phyloP scores from a whole-genome alignment of 2,113 vertebrate genomes.

The Chaetodon auriga region DNA sequence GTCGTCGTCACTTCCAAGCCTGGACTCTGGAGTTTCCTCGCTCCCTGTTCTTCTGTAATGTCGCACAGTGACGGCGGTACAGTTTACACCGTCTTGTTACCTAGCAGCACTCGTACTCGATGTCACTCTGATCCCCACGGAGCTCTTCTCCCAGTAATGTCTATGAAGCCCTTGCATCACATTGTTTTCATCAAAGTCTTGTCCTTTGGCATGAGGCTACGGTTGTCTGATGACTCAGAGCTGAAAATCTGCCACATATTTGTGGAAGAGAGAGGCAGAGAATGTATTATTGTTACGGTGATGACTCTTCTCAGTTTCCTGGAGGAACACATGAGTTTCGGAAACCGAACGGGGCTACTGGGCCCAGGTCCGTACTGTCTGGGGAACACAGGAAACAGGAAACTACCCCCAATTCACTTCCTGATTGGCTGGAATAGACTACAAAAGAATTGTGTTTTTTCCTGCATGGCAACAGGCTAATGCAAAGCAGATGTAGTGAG shows the following conservation, averaged over 20 bases:
- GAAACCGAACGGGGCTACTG: conserved; percentile 81
- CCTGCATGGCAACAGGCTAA: conserved; percentile 84
- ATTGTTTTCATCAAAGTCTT: conserved; percentile 70
- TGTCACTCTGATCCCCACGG: conserved; percentile 55
- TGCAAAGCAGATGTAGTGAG: conserved; percentile 82
- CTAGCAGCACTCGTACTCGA: conserved; percentile 56
- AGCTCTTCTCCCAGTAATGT: conserved; percentile 47
- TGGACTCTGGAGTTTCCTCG: conserved; percentile 3
- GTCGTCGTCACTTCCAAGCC: conserved; percentile 22
- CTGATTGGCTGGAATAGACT: conserved; percentile 86
- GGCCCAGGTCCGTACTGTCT: conserved; percentile 69
- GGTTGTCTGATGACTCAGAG: conserved; percentile 66
- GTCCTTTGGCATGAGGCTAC: conserved; percentile 60
- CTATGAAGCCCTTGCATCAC: conserved; percentile 72
- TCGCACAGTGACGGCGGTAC: conserved; percentile 16
- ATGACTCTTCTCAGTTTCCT: conserved; percentile 76
- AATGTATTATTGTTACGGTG: conserved; percentile 55
- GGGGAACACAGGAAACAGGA: conserved; percentile 88
- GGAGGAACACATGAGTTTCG: conserved; percentile 77
- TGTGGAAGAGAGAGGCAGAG: conserved; percentile 26
- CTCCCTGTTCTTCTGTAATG: conserved; percentile 7
- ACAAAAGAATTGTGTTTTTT: conserved; percentile 83
- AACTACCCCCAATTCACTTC: conserved; percentile 84
- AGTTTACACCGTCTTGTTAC: conserved; percentile 48
- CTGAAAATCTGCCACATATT: conserved; percentile 56